Evolutionary conservation across 2,797 vertebrate species (phyloP).

Genomic region (Periparus ater): DNA sequence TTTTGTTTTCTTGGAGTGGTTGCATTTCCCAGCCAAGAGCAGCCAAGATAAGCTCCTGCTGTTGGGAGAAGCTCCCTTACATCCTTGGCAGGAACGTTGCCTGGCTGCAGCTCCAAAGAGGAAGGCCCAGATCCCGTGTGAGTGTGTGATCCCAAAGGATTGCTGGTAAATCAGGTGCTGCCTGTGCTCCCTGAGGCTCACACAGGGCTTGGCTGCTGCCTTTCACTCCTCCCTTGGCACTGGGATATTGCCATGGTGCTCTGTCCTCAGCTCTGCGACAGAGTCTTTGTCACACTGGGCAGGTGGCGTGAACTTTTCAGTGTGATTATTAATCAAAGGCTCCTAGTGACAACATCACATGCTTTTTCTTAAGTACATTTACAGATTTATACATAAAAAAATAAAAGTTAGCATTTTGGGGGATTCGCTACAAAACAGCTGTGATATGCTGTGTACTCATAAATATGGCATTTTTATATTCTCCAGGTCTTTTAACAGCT

Average conservation of each 20-base stretch:
- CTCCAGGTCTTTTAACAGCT: neutral
- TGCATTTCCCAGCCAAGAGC: neutral
- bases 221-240: neutral
- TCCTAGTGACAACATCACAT: neutral
- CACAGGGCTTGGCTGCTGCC: accelerated
- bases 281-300: neutral
- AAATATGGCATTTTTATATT: neutral
- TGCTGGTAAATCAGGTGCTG: neutral
- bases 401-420: neutral
- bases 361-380: neutral
- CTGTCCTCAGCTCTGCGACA: neutral
- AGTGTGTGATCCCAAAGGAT: neutral
- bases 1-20: neutral
- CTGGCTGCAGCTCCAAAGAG: neutral
- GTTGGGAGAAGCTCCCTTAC: neutral
- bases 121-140: neutral
- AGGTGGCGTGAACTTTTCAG: neutral
- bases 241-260: neutral
- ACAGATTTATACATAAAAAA: neutral
- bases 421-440: neutral
- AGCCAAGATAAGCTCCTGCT: neutral
- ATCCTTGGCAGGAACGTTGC: neutral
- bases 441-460: neutral
- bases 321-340: neutral
- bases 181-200: neutral